These are phyloP conservation scores for Leucoraja ocellata DNA, from an alignment of 2,797 vertebrate species.

Conservation along the genomic window DNA sequence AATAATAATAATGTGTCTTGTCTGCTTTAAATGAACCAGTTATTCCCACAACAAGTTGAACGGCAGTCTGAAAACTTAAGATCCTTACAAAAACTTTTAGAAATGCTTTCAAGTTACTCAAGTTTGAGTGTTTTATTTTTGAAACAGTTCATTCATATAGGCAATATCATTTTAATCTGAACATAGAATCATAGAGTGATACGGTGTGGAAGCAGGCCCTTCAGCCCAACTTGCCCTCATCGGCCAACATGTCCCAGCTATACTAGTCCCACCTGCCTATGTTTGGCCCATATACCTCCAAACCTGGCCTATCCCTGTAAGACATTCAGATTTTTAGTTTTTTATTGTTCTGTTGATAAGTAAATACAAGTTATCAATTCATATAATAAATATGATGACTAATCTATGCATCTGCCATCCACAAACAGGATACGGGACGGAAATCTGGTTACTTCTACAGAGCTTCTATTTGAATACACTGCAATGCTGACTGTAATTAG, in stretches of 20 bases:
- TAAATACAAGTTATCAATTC: background rate
- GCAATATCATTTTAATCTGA: background rate
- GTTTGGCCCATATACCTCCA: too few species aligned
- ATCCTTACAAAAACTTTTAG: background rate
- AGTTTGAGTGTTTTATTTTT: background rate
- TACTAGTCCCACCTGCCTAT: too few species aligned
- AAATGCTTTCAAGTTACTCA: background rate
- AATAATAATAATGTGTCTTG: too few species aligned
- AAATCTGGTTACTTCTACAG: background rate
- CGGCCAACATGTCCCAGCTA: too few species aligned
- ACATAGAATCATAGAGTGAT: too few species aligned
- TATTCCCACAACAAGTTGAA: background rate
- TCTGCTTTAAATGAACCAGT: background rate
- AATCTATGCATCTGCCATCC: background rate
- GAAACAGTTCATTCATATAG: background rate
- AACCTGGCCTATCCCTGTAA: too few species aligned
- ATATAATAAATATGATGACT: background rate
- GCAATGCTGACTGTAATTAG: constrained; percentile 42
- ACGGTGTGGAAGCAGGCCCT: too few species aligned
- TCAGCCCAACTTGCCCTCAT: too few species aligned
- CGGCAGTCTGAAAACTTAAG: background rate
- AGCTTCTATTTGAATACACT: constrained; percentile 49
- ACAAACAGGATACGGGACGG: background rate
- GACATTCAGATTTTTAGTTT: background rate
- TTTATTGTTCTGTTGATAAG: background rate